phyloP scores from a whole-genome alignment of 92 coral and sea anemone genomes.

The Porites evermanni region DNA sequence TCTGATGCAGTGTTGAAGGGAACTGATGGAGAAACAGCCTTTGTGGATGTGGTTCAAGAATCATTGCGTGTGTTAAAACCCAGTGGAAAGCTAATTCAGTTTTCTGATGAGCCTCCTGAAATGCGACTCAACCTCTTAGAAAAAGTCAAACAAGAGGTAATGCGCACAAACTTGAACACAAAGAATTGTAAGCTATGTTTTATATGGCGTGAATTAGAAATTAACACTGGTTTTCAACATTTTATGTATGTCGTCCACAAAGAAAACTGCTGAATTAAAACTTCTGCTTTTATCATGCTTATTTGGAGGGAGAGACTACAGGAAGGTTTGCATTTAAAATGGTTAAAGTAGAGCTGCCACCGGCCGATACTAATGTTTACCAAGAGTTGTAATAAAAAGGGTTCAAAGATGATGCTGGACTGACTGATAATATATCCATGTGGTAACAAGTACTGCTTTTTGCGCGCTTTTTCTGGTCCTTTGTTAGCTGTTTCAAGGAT shows the following conservation, averaged over 20 bases:
- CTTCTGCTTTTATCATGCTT: neutral
- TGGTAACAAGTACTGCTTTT: no score
- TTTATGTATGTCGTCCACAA: constrained; percentile 76
- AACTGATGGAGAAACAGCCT: constrained; percentile 63
- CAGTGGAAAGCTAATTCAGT: constrained; percentile 73
- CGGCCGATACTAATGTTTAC: no score
- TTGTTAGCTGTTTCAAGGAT: no score
- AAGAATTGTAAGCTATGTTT: constrained; percentile 24
- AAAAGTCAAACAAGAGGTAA: constrained; percentile 17
- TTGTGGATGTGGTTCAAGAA: constrained; percentile 60
- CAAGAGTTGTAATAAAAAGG: no score
- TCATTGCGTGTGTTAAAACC: constrained; percentile 64
- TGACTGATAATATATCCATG: no score
- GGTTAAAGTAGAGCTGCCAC: no score
- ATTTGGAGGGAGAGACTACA: neutral
- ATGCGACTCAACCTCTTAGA: constrained; percentile 60
- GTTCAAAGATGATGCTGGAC: no score
- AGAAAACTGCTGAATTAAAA: neutral
- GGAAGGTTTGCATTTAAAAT: neutral
- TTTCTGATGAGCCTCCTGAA: constrained; percentile 86
- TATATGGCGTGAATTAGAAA: constrained; percentile 64
- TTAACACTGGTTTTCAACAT: constrained; percentile 65
- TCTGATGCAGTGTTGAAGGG: constrained; percentile 82
- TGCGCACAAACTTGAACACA: neutral
- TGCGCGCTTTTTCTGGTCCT: no score